Percentiles rank a stretch among this genome's conserved stretches.
These are phyloP conservation scores for Pholis gunnellus DNA, from an alignment of 2,113 vertebrate species.

Conservation along the genomic window DNA sequence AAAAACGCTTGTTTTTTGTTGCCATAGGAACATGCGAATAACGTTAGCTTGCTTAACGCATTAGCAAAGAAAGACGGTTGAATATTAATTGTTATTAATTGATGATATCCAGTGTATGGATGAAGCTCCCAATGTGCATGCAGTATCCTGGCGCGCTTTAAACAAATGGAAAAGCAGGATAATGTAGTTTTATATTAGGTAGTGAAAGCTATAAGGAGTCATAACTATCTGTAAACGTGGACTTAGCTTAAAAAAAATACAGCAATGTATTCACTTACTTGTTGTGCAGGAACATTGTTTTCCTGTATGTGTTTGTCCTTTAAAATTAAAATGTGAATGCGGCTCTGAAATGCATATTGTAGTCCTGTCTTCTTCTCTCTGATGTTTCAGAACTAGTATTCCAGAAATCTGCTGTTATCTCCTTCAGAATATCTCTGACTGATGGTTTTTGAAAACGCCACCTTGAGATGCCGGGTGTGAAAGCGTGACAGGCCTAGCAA, in stretches of 20 bases:
- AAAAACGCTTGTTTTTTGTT: too few species aligned
- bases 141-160: too few species aligned
- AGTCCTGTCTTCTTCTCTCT: too few species aligned
- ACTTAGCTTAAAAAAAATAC: not conserved
- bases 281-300: too few species aligned
- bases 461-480: too few species aligned
- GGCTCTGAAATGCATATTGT: too few species aligned
- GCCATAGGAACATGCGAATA: not conserved
- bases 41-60: not conserved
- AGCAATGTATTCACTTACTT: not conserved
- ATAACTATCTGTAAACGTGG: not conserved
- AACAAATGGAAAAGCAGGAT: not conserved
- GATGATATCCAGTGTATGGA: not conserved
- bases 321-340: not conserved
- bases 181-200: not conserved
- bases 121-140: not conserved
- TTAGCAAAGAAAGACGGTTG: not conserved
- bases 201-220: not conserved
- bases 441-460: too few species aligned
- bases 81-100: not conserved
- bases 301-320: not conserved
- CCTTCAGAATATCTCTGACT: too few species aligned
- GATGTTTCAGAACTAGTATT: too few species aligned
- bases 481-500: too few species aligned
- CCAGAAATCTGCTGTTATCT: too few species aligned